Conservation (phyloP, 2,797 vertebrate species). For the Lepus townsendii region DNA sequence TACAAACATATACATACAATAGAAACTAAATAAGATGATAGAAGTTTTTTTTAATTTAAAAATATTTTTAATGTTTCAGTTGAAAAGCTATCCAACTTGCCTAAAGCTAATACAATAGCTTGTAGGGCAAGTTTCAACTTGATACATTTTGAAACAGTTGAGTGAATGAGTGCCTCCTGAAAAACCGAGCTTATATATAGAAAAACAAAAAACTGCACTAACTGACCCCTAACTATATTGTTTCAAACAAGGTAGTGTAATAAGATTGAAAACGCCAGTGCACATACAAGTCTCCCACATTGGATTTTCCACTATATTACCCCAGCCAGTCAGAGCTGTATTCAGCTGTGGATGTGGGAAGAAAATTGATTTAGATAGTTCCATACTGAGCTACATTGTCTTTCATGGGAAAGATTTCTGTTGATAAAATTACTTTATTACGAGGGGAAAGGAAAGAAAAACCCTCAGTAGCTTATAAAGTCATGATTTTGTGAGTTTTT, state of each 20-base stretch:
- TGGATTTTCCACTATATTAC: background rate
- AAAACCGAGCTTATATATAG: background rate
- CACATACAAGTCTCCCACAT: background rate
- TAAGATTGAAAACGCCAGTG: background rate
- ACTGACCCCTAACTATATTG: slow-evolving; percentile 10
- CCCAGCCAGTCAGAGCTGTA: background rate
- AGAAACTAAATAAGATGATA: background rate
- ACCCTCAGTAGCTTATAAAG: background rate
- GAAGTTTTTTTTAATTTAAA: background rate
- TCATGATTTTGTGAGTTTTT: slow-evolving; percentile 16
- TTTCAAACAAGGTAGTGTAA: background rate
- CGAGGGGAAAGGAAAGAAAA: slow-evolving; percentile 10
- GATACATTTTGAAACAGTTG: slow-evolving; percentile 17
- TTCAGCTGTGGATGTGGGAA: background rate
- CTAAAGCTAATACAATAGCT: background rate
- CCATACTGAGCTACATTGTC: background rate
- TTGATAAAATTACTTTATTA: slow-evolving; percentile 39
- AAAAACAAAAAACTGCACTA: background rate
- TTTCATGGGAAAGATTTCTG: background rate
- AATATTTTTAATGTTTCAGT: background rate
- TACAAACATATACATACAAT: background rate
- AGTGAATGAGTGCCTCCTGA: background rate
- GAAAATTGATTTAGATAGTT: slow-evolving; percentile 70
- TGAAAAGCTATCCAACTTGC: background rate
- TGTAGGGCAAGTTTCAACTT: background rate